These are phyloP conservation scores for Typhlomys cinereus DNA, from an alignment of 2,113 vertebrate species.

Conservation along the genomic window DNA sequence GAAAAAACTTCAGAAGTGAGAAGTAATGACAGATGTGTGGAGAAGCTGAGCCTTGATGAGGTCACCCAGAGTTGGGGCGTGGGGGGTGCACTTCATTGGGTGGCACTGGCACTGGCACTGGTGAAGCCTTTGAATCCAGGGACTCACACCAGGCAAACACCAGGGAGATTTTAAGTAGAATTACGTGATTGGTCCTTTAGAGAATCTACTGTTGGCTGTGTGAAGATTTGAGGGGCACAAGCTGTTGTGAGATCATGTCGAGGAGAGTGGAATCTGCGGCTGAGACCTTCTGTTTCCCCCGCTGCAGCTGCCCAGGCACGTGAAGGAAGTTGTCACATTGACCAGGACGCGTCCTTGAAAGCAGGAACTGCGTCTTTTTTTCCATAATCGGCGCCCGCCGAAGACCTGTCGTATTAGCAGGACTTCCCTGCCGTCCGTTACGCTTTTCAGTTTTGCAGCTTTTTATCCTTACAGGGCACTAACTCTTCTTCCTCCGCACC, in stretches of 20 bases:
- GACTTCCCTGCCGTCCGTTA: not conserved
- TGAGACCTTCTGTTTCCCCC: not conserved
- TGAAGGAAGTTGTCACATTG: not conserved
- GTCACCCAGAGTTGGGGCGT: too few relatives aligned
- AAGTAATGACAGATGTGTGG: not conserved
- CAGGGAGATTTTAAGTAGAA: not conserved
- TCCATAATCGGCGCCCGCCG: not conserved
- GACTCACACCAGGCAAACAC: not conserved
- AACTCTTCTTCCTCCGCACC: conserved; percentile 33
- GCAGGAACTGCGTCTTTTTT: conserved; percentile 1
- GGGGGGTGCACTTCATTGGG: not conserved
- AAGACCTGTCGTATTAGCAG: conserved; percentile 21
- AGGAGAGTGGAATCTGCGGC: not conserved
- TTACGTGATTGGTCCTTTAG: not conserved
- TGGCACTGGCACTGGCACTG: too few relatives aligned
- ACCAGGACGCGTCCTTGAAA: conserved; percentile 1
- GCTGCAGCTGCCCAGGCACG: not conserved
- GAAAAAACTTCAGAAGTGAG: too few relatives aligned
- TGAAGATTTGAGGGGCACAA: not conserved
- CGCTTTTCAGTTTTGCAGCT: conserved; percentile 9
- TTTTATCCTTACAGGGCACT: conserved; percentile 70
- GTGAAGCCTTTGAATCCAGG: too few relatives aligned
- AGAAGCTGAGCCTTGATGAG: too few relatives aligned
- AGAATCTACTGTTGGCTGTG: not conserved
- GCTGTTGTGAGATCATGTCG: conserved; percentile 25